Base-by-base conservation (phyloP, 2,113 vertebrate species). In the Pygoscelis adeliae region DNA sequence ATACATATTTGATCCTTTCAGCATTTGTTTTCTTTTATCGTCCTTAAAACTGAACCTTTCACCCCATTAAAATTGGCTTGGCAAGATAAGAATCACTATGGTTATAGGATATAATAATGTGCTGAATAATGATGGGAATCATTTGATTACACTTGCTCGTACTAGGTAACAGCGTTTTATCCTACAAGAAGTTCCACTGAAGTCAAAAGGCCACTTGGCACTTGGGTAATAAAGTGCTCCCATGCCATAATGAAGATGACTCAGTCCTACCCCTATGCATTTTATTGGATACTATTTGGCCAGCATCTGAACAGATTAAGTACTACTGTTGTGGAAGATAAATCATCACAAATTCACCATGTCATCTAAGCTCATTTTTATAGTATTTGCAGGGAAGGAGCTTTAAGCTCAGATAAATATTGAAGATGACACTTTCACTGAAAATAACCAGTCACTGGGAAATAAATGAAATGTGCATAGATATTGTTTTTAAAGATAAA, bases 401-500 rank as follows among this genome's bases (percentile, higher is more conserved):
- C 44, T 96, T 91, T 94, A 96, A 89, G 53, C 63, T 91, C 52
- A 87, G 91, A 84, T 96, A 96, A 96, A 91, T 96, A 95, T 77
- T 82, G 78, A 95, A 87, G 91, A 96, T 73, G 94, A 94, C 83
- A 82, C 56, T 96, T 91, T 78, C 69, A 59, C 77, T 96, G 95
- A 89, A 92, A 93, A 97, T 89, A 96, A 85, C 58, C 65, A 94
- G 91, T 85, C 58, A 53, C 73, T 76, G 61, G 80, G 70, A 96
- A 94, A 96, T 91, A 95, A 95, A 96, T 89, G 72, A 93, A 92
- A 96, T 84, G 83, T 96, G 56, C 83, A 92, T 79, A 91, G 89
- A 79, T 93, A 93, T 16, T 82, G 47, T 44, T 87, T 95, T 90
- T 89, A 94, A 87, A 93, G 77, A 84, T 74, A 92, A 95, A 91